Evolutionary conservation across 2,113 vertebrate genomes (phyloP), one percentile per base, ranked within the genome.

Genomic region (Tachycineta bicolor): DNA sequence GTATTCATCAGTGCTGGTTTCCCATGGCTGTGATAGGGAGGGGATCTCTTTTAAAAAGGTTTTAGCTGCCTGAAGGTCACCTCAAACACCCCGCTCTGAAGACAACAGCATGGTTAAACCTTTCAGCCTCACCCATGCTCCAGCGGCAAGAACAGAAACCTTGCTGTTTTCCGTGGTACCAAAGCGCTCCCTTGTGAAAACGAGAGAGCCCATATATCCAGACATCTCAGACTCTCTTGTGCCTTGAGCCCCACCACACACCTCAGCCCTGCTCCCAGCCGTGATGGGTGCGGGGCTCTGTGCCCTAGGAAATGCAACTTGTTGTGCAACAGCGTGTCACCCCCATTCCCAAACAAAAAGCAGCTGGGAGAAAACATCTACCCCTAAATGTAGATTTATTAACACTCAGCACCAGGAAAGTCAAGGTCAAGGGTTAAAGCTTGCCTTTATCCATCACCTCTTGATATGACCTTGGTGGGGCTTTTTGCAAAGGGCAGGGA

Each of bases 381-480:
- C 69, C 88, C 91, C 80, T 94, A 96, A 96, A 94, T 89, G 79
- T 41, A 96, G 96, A 95, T 96, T 96, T 94, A 96, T 96, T 96
- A 94, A 92, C 94, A 97, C 93, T 90, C 92, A 87, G 73, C 92
- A 96, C 86, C 77, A 89, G 92, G 77, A 93, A 96, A 83, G 83
- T 88, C 88, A 96, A 86, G 96, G 96, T 96, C 96, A 97, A 90
- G 86, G 96, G 96, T 95, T 97, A 97, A 96, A 96, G 43, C 92
- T 89, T 1, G 64, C 92, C 90, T 97, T 96, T 97, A 95, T 96
- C 92, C 94, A 96, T 96, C 94, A 97, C 90, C 83, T 92, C 88
- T 68, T 70, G 76, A 83, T 78, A 75, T 82, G 93, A 96, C 96
- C 94, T 96, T 96, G 93, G 94, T 89, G 49, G 73, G 77, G 80